Percentiles rank a stretch among this genome's conserved stretches.
Evolutionary conservation across 2,113 vertebrate species (phyloP).

Genomic region (Colaptes auratus): DNA sequence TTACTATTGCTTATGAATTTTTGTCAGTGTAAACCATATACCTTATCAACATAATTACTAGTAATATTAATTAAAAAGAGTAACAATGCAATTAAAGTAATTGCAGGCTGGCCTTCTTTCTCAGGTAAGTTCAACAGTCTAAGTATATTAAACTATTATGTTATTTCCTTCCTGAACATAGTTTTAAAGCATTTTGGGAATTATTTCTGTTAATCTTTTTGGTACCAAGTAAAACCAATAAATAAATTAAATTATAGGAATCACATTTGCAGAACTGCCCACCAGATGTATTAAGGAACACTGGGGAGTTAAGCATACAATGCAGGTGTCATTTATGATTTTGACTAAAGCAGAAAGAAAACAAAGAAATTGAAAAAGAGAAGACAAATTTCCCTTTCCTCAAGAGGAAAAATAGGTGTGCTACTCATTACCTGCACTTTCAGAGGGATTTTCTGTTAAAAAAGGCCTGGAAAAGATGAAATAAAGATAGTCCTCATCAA

Average conservation of each 20-base stretch:
- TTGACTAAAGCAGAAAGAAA: conserved; percentile 34
- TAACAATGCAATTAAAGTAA: not conserved
- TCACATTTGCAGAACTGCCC: not conserved
- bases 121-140: not conserved
- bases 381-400: not conserved
- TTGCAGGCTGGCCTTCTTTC: not conserved
- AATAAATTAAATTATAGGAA: not conserved
- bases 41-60: not conserved
- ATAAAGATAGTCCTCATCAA: not conserved
- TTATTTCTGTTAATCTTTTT: not conserved
- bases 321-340: not conserved
- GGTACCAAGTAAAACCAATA: not conserved
- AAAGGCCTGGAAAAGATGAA: not conserved
- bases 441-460: not conserved
- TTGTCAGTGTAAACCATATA: not conserved
- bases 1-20: not conserved
- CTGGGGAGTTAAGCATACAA: not conserved
- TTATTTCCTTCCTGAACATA: not conserved
- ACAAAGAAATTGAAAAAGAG: not conserved
- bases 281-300: not conserved
- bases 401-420: not conserved
- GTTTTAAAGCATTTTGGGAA: not conserved
- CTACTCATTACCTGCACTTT: conserved; percentile 9
- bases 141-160: not conserved
- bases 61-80: not conserved